phyloP scores from a whole-genome alignment of 2,113 vertebrate species.

The Pelecanoides urinatrix region DNA sequence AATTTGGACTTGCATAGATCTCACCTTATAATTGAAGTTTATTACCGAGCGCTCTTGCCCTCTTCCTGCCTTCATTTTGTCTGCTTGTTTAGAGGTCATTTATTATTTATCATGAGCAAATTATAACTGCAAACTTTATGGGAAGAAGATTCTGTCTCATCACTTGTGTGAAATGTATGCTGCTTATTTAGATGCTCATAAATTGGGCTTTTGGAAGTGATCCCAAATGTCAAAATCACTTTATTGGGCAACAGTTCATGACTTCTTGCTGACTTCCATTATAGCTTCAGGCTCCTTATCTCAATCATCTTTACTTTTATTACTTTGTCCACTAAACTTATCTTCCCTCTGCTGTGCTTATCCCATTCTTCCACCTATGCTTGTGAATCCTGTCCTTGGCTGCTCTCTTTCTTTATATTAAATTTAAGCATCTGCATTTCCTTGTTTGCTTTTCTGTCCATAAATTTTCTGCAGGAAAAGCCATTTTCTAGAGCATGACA shows the following conservation, averaged over 20 bases:
- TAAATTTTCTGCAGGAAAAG: background rate
- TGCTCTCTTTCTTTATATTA: background rate
- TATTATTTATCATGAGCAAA: slow-evolving; percentile 7
- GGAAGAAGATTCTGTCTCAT: background rate
- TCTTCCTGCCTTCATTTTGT: background rate
- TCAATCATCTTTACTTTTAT: background rate
- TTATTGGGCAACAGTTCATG: background rate
- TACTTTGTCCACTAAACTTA: background rate
- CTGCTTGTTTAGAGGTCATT: background rate
- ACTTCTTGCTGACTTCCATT: background rate
- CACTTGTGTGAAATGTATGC: background rate
- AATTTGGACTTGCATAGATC: background rate
- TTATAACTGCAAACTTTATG: background rate
- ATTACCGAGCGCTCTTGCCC: background rate
- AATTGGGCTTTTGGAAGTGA: slow-evolving; percentile 3
- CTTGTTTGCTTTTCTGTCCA: background rate
- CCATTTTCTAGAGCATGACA: background rate
- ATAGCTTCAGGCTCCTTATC: background rate
- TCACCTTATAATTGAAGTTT: background rate
- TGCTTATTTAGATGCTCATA: background rate
- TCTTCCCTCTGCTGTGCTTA: background rate
- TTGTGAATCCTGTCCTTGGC: background rate
- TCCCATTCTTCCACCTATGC: background rate
- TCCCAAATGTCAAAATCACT: background rate
- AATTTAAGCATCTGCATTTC: background rate